Percentiles rank a stretch among this genome's conserved stretches.
Conservation (phyloP, 2,797 vertebrate genomes). For the Coranthus polyacanthus region DNA sequence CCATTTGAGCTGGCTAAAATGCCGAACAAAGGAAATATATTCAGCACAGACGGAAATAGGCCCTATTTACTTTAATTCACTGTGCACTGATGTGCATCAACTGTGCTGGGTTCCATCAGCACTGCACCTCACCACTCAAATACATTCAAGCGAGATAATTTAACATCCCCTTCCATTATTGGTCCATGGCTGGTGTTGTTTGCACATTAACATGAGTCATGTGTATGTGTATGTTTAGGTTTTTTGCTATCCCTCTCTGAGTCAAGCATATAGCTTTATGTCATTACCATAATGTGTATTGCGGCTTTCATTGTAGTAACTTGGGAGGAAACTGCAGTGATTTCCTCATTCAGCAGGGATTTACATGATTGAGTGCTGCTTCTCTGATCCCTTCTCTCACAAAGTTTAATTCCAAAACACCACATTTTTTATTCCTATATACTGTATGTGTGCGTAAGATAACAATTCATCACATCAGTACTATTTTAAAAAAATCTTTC, state of each 20-base stretch:
- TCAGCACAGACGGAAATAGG: conserved; percentile 73
- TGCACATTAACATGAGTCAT: conserved; percentile 73
- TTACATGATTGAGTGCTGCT: conserved; percentile 66
- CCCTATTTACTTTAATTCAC: conserved; percentile 80
- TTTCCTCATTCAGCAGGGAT: conserved; percentile 73
- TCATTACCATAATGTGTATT: conserved; percentile 72
- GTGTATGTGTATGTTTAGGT: conserved; percentile 67
- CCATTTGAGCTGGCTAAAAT: conserved; percentile 70
- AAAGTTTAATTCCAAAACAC: conserved; percentile 47
- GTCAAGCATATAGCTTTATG: conserved; percentile 64
- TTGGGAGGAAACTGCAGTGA: conserved; percentile 53
- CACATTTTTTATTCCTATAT: too few relatives aligned
- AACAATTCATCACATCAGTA: too few relatives aligned
- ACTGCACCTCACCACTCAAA: conserved; percentile 69
- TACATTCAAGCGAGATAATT: conserved; percentile 79
- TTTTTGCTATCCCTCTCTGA: conserved; percentile 52
- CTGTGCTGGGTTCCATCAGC: conserved; percentile 77
- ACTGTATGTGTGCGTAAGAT: too few relatives aligned
- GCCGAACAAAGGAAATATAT: conserved; percentile 79
- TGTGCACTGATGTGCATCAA: conserved; percentile 80
- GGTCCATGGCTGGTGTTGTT: conserved; percentile 76
- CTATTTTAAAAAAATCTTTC: background rate
- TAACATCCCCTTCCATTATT: conserved; percentile 79
- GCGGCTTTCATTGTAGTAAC: conserved; percentile 56
- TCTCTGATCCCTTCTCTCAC: conserved; percentile 57